Evolutionary conservation across 2,797 vertebrate genomes (phyloP).

Genomic region (Eulemur coronatus): DNA sequence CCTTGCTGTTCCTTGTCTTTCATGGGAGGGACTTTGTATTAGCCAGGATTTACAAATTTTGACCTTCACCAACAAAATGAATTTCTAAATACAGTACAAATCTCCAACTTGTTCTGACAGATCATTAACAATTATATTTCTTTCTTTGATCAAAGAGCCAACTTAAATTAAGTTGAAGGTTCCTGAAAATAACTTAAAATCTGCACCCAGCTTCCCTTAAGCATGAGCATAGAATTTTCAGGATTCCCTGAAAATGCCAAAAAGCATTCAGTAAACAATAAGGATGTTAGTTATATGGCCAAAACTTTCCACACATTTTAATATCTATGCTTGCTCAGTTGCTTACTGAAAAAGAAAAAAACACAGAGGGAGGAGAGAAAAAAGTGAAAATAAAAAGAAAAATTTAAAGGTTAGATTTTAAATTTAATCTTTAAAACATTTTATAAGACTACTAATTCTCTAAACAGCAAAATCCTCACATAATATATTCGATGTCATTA

Average conservation of each 20-base stretch:
- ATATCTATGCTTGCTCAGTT: background rate
- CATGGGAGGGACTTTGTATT: conserved; percentile 40
- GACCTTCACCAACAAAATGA: conserved; percentile 59
- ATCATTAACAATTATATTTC: conserved; percentile 36
- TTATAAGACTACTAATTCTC: conserved; percentile 6
- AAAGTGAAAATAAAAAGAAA: conserved; percentile 4
- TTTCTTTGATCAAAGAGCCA: conserved; percentile 31
- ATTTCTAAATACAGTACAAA: conserved; percentile 54
- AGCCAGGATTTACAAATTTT: conserved; percentile 60
- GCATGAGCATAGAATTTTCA: background rate
- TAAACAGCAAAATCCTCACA: conserved; percentile 8
- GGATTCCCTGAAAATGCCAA: background rate
- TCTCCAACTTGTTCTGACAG: conserved; percentile 21
- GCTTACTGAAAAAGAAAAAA: background rate
- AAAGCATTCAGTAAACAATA: conserved; percentile 35
- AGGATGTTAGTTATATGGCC: background rate
- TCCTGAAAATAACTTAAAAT: conserved; percentile 62
- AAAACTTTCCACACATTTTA: conserved; percentile 50
- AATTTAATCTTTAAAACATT: conserved; percentile 44
- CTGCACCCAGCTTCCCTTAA: background rate
- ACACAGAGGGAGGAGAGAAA: background rate
- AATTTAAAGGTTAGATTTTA: background rate
- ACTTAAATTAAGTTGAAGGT: conserved; percentile 37
- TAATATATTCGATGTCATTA: background rate
- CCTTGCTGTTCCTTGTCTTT: conserved; percentile 6